Conservation (phyloP, 1,140 invertebrate species). For the Phocides pigmalion region DNA sequence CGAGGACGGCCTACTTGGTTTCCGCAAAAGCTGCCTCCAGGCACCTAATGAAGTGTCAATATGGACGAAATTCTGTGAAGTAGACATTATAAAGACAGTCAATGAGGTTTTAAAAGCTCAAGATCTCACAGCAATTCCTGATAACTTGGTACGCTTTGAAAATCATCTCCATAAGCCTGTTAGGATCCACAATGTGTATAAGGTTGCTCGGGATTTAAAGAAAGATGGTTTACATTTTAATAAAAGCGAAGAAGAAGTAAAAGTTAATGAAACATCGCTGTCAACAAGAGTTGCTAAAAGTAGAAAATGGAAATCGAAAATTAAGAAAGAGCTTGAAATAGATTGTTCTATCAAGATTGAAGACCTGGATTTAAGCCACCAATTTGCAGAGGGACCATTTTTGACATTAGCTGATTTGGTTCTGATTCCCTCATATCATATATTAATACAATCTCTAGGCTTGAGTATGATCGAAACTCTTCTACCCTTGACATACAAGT, state of each 20-base stretch:
- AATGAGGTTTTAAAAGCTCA: slow-evolving; percentile 56
- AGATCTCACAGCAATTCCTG: slow-evolving; percentile 50
- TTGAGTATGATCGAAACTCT: slow-evolving; percentile 76
- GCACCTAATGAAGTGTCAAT: slow-evolving; percentile 93
- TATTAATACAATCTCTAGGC: slow-evolving; percentile 85
- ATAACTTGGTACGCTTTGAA: slow-evolving; percentile 90
- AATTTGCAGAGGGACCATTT: slow-evolving; percentile 92
- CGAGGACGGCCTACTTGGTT: slow-evolving; percentile 87
- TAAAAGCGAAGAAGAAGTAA: slow-evolving; percentile 52
- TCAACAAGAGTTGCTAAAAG: slow-evolving; percentile 61
- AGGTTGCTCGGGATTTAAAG: slow-evolving; percentile 86
- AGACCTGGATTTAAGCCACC: slow-evolving; percentile 86
- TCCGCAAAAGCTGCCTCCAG: slow-evolving; percentile 90
- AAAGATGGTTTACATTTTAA: slow-evolving; percentile 70
- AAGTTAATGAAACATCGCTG: slow-evolving; percentile 31
- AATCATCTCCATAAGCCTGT: slow-evolving; percentile 93
- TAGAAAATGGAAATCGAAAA: slow-evolving; percentile 79
- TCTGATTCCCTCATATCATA: slow-evolving; percentile 89
- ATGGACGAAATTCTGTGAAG: slow-evolving; percentile 97
- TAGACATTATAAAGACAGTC: slow-evolving; percentile 88
- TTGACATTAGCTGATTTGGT: slow-evolving; percentile 94
- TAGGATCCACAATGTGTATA: slow-evolving; percentile 94
- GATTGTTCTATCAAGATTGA: slow-evolving; percentile 77
- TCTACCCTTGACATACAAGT: slow-evolving; percentile 87
- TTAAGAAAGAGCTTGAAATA: slow-evolving; percentile 56